Conservation (phyloP, 2,113 vertebrate genomes). For the Stegastes partitus region DNA sequence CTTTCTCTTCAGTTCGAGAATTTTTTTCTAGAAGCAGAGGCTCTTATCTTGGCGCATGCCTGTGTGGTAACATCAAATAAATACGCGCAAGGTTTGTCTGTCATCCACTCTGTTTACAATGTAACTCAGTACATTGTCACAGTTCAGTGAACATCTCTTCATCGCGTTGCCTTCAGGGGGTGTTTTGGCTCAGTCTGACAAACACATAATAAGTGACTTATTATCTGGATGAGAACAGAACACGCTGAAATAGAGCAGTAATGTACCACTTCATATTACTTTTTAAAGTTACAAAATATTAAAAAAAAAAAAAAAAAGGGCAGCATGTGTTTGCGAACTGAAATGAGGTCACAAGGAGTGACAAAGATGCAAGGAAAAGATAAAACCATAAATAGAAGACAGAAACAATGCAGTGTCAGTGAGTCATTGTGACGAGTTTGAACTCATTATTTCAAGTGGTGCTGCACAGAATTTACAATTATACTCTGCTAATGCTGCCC, state of each 20-base stretch:
- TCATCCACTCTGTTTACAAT: constrained; percentile 25
- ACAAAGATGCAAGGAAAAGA: too few species aligned
- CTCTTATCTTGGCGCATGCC: constrained; percentile 2
- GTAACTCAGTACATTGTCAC: constrained; percentile 25
- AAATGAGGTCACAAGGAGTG: background rate
- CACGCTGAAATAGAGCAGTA: background rate
- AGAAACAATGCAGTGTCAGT: too few species aligned
- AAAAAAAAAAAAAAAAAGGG: background rate
- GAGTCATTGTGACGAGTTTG: too few species aligned
- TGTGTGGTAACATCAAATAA: constrained; percentile 29
- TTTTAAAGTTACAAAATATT: background rate
- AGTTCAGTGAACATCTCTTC: constrained; percentile 58
- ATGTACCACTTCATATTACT: background rate
- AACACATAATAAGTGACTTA: constrained; percentile 34
- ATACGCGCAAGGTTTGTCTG: constrained; percentile 34
- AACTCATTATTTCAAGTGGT: too few species aligned
- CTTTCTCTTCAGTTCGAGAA: constrained; percentile 4
- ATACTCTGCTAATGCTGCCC: too few species aligned
- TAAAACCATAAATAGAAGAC: too few species aligned
- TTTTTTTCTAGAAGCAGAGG: constrained; percentile 13
- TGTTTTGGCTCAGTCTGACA: constrained; percentile 30
- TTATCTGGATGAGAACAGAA: constrained; percentile 22
- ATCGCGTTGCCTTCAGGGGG: constrained; percentile 27
- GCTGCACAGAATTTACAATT: too few species aligned
- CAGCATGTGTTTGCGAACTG: background rate